A percentile compares a stretch with the other conserved stretches of the same genome.
These are phyloP conservation scores for Omphaloscelis lunosa DNA, from an alignment of 2,888 invertebrate genomes.

Conservation along the genomic window DNA sequence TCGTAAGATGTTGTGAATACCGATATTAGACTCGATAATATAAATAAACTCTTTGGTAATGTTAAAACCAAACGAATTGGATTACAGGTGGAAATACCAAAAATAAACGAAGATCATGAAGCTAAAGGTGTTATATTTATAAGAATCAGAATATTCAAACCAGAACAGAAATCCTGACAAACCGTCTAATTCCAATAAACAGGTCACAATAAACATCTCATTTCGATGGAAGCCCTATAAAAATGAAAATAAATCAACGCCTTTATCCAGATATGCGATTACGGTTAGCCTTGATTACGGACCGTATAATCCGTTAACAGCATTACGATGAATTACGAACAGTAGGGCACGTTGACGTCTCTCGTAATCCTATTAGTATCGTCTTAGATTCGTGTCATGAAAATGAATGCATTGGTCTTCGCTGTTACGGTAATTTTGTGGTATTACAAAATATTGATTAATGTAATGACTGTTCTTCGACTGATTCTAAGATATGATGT, in stretches of 20 bases:
- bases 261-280: conserved; percentile 50
- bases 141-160: background rate
- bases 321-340: conserved; percentile 75
- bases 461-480: conserved; percentile 16
- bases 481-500: conserved; percentile 22
- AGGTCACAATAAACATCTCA: conserved; percentile 15
- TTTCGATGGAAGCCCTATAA: conserved; percentile 32
- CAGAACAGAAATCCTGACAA: background rate
- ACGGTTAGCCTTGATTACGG: conserved; percentile 66
- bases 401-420: conserved; percentile 41
- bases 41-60: background rate
- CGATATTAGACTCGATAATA: background rate
- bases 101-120: background rate
- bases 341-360: conserved; percentile 65
- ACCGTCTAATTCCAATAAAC: background rate
- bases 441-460: conserved; percentile 42
- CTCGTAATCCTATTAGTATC: conserved; percentile 75
- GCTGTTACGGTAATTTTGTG: conserved; percentile 20
- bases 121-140: background rate
- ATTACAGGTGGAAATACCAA: background rate
- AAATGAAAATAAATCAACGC: conserved; percentile 49
- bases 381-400: conserved; percentile 53
- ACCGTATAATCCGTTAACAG: conserved; percentile 74
- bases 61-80: background rate
- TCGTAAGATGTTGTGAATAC: conserved; percentile 13